Base-by-base conservation (phyloP, 2,888 invertebrate genomes). In the Leucophora obtusa region DNA sequence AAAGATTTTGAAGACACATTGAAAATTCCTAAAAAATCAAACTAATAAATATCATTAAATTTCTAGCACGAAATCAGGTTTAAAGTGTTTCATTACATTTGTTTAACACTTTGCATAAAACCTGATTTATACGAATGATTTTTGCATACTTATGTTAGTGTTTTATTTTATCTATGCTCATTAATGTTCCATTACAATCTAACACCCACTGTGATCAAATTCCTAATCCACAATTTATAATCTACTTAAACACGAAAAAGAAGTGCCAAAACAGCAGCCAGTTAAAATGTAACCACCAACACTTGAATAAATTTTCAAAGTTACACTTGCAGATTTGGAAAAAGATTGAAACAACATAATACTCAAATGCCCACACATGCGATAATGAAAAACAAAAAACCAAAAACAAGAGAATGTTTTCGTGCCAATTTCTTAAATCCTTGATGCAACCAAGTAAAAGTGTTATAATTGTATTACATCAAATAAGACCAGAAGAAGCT, bases 361-460 rank as follows among this genome's bases (percentile, higher is more conserved):
- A n/a, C n/a, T n/a, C n/a, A 47, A 47, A 47, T 47, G 43, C 43
- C 43, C 43, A 47, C 43, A 47, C 43, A 47, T 47, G 43, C n/a
- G n/a, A 47, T 47, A 47, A 47, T 47, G 6, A 47, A 47, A 47
- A 47, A 47, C 6, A n/a, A n/a, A n/a, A n/a, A n/a, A n/a, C n/a
- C n/a, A n/a, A n/a, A n/a, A 47, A 47, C 43, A 47, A n/a, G 14
- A 47, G 6, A 14, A 47, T 14, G 11, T 11, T 43, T 43, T 43
- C 11, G 43, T 43, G 43, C 24, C 28, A 28, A 6, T 38, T 38
- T 11, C 14, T 38, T 14, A 11, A 47, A 47, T 47, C 43, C 43
- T 47, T 47, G 14, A 14, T 47, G 6, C 38, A 38, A 14, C 38
- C 38, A 9, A 38, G 38, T 14, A 14, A 10, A 38, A 38, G 38